Conservation (phyloP, 2,113 vertebrate genomes). For the Chamaetylas fuelleborni region DNA sequence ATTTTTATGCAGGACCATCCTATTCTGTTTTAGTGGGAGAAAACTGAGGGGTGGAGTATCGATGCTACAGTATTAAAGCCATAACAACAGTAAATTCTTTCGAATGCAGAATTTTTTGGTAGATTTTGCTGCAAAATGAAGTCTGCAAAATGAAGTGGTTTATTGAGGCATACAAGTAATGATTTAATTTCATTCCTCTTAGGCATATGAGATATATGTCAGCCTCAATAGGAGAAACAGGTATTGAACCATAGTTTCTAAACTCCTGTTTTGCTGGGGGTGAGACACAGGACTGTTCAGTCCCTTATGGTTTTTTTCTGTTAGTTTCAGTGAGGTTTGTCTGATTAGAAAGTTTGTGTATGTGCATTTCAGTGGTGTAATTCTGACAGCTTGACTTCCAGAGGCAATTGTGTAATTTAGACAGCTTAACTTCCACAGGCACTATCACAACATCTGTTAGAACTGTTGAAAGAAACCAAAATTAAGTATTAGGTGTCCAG, state of each 20-base stretch:
- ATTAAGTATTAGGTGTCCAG: background rate
- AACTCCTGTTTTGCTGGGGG: background rate
- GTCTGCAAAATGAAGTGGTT: background rate
- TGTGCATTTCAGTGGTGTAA: background rate
- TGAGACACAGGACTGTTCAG: background rate
- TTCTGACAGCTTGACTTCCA: background rate
- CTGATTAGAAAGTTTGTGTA: background rate
- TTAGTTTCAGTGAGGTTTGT: background rate
- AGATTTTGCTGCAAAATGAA: background rate
- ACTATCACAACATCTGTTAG: background rate
- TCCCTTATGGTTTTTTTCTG: background rate
- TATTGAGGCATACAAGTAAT: background rate
- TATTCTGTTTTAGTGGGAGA: background rate
- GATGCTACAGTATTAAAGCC: background rate
- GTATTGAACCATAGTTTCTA: background rate
- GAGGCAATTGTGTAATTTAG: background rate
- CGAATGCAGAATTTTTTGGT: background rate
- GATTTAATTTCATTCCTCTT: background rate
- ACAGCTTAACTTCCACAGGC: background rate
- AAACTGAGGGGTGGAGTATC: background rate
- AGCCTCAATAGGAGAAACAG: background rate
- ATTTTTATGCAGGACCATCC: background rate
- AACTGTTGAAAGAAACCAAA: background rate
- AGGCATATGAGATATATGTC: background rate
- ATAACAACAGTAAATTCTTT: background rate